A percentile compares a stretch with the other conserved stretches of the same genome.
These are phyloP conservation scores for Pseudopodoces humilis DNA, from an alignment of 2,113 vertebrate genomes.

Conservation along the genomic window DNA sequence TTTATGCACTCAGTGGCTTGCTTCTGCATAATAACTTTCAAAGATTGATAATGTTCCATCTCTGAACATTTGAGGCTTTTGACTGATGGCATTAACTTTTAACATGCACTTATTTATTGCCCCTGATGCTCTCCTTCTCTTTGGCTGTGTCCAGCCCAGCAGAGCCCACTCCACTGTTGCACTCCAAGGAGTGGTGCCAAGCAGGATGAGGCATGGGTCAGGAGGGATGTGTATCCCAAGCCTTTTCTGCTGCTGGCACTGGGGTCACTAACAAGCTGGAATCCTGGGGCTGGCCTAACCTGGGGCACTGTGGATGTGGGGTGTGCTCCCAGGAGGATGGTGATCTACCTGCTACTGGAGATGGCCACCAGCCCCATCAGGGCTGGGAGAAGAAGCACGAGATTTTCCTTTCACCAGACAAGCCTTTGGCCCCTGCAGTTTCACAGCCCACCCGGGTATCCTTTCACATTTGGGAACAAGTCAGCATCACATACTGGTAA, in stretches of 20 bases:
- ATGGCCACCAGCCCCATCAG: accelerated
- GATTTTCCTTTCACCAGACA: neutral
- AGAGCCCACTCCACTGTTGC: accelerated
- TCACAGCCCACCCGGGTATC: neutral
- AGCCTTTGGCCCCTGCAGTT: neutral
- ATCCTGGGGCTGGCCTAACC: neutral
- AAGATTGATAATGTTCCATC: slow-evolving; percentile 2
- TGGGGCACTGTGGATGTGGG: accelerated
- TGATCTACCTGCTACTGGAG: neutral
- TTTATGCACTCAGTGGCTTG: slow-evolving; percentile 14
- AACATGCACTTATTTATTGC: neutral
- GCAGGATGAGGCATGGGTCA: neutral
- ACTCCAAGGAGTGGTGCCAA: neutral
- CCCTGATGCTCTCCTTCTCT: neutral
- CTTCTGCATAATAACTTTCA: slow-evolving; percentile 21
- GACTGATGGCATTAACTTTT: neutral
- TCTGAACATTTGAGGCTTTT: neutral
- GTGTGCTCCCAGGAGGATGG: neutral
- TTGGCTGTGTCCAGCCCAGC: neutral
- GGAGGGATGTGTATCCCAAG: neutral
- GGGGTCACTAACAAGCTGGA: neutral
- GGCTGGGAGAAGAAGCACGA: neutral
- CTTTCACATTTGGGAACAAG: slow-evolving; percentile 7
- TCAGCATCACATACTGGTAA: neutral
- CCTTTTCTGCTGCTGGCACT: neutral